Evolutionary conservation across 2,113 vertebrate genomes (phyloP).

Genomic region (Osmerus eperlanus): DNA sequence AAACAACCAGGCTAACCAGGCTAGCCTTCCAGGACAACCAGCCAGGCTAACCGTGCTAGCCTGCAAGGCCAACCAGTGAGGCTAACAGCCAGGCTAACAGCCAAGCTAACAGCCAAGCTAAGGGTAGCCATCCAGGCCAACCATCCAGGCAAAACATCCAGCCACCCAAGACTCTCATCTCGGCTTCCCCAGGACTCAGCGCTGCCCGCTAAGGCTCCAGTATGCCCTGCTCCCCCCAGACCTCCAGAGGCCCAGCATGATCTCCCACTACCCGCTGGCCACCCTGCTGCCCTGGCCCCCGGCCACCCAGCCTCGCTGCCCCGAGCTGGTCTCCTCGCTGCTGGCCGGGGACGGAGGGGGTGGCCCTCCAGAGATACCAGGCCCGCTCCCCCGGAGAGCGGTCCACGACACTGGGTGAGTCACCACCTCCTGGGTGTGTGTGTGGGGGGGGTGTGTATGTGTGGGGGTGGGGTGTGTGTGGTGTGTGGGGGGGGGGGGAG

Average conservation of each 20-base stretch:
- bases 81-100: background rate
- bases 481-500: background rate
- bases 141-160: background rate
- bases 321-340: slow-evolving; percentile 61
- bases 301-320: slow-evolving; percentile 44
- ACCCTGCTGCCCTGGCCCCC: slow-evolving; percentile 66
- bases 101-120: background rate
- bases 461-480: background rate
- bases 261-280: slow-evolving; percentile 70
- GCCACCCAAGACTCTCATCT: background rate
- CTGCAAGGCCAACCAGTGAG: too few species aligned
- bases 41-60: too few species aligned
- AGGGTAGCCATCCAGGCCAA: background rate
- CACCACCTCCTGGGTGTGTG: background rate
- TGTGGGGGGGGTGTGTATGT: background rate
- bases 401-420: slow-evolving; percentile 73
- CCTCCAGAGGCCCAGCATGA: slow-evolving; percentile 57
- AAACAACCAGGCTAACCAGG: too few species aligned
- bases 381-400: slow-evolving; percentile 67
- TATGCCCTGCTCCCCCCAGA: slow-evolving; percentile 49
- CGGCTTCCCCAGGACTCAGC: slow-evolving; percentile 10
- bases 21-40: too few species aligned
- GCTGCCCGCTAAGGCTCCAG: slow-evolving; percentile 39
- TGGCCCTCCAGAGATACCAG: slow-evolving; percentile 76
- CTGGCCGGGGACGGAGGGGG: slow-evolving; percentile 67